Evolutionary conservation across 2,113 vertebrate species (phyloP), one percentile per base, ranked within the genome.

Genomic region (Saimiri boliviensis): DNA sequence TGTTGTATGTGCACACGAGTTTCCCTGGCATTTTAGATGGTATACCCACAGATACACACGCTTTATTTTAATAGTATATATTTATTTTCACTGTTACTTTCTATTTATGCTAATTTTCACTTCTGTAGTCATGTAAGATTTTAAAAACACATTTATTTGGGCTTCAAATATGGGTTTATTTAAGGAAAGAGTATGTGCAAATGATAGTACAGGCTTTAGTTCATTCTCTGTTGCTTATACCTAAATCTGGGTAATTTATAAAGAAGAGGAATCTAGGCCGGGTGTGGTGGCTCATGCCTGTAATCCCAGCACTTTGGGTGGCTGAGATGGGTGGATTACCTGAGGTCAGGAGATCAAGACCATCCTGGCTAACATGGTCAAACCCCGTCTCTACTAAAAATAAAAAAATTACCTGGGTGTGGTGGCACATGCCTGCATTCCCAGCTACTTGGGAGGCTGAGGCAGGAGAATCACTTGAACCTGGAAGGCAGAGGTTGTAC

Each of bases 11-110:
- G 12, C 47, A 25, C 32, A 42, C 0, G 3, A 16, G 49, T 17
- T 20, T 14, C 56, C 42, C 21, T 42, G 80, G 35, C 23, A 27
- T 6, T 40, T 95, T 37, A 74, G 94, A 42, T 58, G 79, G 25
- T 12, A 35, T 2, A 47, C n/a, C 52, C 74, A 73, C 60, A 80
- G 32, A 19, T 30, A 54, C 54, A 37, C 80, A 47, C 21, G 30
- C 42, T 58, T 58, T 11, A 37, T 74, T 79, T 52, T 37, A 30
- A 79, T 84, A 73, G 47, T 58, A 5, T 17, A 2, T 63, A 37
- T 70, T 87, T 71, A 42, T 47, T 79, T 86, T 82, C 77, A 88
- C 70, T 37, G 19, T 71, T 52, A 42, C 27, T 35, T 91, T 82
- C 66, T 54, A 3, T 76, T 71, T 95, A 23, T 37, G 19, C 21